phyloP scores from a whole-genome alignment of 2,113 vertebrate genomes.

The Centropristis striata region DNA sequence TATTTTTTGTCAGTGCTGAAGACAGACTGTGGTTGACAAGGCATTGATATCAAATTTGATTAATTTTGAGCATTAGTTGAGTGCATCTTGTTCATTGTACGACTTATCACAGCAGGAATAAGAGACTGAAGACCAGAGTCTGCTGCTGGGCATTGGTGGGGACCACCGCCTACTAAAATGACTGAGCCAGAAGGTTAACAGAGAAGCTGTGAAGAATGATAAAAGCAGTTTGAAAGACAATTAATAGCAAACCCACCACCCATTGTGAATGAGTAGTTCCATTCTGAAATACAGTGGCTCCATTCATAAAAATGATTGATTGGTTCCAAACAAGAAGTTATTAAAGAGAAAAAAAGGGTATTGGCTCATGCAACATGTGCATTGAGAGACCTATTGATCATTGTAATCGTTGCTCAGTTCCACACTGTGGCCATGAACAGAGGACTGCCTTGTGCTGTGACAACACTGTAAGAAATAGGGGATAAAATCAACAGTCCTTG shows the following conservation, averaged over 20 bases:
- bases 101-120: not conserved
- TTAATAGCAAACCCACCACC: not conserved
- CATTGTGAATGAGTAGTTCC: not conserved
- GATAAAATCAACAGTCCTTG: not conserved
- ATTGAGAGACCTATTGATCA: not conserved
- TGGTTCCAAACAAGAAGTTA: not conserved
- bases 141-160: too few relatives aligned
- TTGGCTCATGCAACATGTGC: not conserved
- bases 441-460: not conserved
- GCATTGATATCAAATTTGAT: too few relatives aligned
- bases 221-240: not conserved
- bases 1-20: not conserved
- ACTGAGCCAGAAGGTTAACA: slow-evolving; percentile 22
- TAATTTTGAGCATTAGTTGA: too few relatives aligned
- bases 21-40: too few relatives aligned
- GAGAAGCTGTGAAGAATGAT: not conserved
- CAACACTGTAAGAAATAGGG: not conserved
- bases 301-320: not conserved
- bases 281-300: not conserved
- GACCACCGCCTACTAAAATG: not conserved
- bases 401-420: not conserved
- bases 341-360: too few relatives aligned
- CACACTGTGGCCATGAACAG: not conserved
- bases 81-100: too few relatives aligned
- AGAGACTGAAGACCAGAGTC: too few relatives aligned